Evolutionary conservation across 2,888 invertebrate genomes (phyloP).

Genomic region (Formica aserva): DNA sequence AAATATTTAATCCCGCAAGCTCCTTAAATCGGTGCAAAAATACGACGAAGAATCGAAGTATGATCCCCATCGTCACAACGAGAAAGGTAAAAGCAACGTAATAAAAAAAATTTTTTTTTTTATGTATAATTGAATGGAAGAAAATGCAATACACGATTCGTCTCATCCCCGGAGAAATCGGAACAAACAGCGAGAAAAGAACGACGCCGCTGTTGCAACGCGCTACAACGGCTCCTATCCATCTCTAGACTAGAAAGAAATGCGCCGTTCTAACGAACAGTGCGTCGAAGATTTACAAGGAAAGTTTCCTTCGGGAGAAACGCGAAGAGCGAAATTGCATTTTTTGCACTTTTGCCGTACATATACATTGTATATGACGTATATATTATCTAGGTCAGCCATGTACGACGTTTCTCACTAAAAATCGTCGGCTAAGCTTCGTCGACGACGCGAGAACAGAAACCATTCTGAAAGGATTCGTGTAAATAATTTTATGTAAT

Average conservation of each 20-base stretch:
- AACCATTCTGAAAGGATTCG: background rate
- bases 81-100: conserved; percentile 5
- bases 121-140: conserved; percentile 9
- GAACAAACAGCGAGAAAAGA: conserved; percentile 65
- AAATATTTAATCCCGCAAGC: conserved; percentile 5
- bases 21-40: background rate
- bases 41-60: conserved; percentile 9
- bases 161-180: conserved; percentile 27
- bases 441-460: conserved; percentile 4
- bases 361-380: background rate
- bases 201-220: conserved; percentile 59
- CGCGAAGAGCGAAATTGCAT: background rate
- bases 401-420: background rate
- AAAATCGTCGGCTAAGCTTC: background rate
- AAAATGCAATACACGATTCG: conserved; percentile 12
- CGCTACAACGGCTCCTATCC: conserved; percentile 76
- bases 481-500: background rate
- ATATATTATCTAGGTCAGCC: background rate
- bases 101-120: conserved; percentile 8
- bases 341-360: conserved; percentile 27
- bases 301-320: conserved; percentile 47
- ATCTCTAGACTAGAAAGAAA: conserved; percentile 83
- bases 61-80: background rate
- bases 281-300: conserved; percentile 66
- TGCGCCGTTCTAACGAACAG: conserved; percentile 66